phyloP scores from a whole-genome alignment of 2,113 vertebrate genomes.

The Uropsilus gracilis region DNA sequence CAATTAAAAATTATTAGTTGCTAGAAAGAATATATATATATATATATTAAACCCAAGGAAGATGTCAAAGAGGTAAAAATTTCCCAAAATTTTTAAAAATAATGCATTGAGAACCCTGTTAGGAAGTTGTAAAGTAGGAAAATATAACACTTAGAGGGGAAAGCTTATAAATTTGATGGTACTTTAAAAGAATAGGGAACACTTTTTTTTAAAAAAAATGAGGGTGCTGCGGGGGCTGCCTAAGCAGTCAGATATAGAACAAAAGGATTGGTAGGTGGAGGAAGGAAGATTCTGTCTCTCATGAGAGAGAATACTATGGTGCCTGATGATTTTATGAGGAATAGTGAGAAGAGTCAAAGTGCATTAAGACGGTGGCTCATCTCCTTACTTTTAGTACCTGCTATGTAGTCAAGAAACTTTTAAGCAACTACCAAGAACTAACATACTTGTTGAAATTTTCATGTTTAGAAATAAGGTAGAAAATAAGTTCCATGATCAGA shows the following conservation, averaged over 20 bases:
- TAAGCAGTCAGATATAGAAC: background rate
- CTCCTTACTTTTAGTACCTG: background rate
- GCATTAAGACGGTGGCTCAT: background rate
- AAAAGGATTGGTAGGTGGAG: background rate
- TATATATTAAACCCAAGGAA: background rate
- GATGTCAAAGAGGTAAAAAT: background rate
- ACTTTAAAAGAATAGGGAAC: background rate
- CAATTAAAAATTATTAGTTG: slow-evolving; percentile 19
- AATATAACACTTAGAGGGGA: background rate
- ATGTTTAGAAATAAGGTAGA: background rate
- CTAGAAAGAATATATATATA: background rate
- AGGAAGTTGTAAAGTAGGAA: background rate
- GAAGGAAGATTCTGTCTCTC: slow-evolving; percentile 13
- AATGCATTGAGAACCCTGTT: background rate
- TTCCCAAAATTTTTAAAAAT: background rate
- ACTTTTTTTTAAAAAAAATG: background rate
- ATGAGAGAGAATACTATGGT: background rate
- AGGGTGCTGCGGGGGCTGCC: background rate
- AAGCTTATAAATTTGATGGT: background rate
- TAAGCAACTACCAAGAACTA: background rate
- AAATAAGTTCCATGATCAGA: background rate
- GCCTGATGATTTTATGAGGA: background rate
- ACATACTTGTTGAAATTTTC: background rate
- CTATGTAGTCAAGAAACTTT: background rate
- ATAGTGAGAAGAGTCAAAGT: background rate